Evolutionary conservation across 2,888 invertebrate genomes (phyloP).

Genomic region (Ceriagrion tenellum): DNA sequence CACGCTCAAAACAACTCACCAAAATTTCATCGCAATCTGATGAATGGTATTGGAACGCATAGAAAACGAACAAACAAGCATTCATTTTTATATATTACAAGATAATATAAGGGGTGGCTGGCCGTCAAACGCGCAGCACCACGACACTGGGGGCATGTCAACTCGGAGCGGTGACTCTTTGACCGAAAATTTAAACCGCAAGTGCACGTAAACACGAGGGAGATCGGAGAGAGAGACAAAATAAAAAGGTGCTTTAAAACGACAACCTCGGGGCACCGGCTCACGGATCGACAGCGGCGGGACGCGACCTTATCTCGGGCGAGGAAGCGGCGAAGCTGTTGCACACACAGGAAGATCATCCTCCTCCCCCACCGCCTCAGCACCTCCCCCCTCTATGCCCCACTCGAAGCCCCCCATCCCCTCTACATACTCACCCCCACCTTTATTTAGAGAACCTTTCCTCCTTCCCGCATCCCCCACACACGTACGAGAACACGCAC

Average conservation of each 20-base stretch:
- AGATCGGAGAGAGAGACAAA: background rate
- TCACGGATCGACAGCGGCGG: background rate
- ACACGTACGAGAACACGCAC: no score
- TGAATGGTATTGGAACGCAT: no score
- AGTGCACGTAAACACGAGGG: background rate
- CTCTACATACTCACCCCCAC: background rate
- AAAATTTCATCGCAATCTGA: no score
- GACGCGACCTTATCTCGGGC: background rate
- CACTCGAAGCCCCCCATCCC: background rate
- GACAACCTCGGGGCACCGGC: background rate
- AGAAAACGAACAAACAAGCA: no score
- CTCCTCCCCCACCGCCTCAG: background rate
- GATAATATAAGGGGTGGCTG: no score
- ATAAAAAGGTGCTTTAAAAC: background rate
- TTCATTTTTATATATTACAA: no score
- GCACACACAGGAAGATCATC: background rate
- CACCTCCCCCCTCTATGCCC: background rate
- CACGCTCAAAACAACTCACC: no score
- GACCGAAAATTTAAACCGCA: background rate
- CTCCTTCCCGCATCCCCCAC: background rate
- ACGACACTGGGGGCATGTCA: no score
- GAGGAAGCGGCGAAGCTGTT: constrained; percentile 13
- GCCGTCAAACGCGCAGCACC: no score
- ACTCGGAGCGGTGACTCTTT: no score
- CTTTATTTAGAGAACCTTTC: background rate